phyloP scores from a whole-genome alignment of 2,113 vertebrate species.

The Lamprologus speciosus region DNA sequence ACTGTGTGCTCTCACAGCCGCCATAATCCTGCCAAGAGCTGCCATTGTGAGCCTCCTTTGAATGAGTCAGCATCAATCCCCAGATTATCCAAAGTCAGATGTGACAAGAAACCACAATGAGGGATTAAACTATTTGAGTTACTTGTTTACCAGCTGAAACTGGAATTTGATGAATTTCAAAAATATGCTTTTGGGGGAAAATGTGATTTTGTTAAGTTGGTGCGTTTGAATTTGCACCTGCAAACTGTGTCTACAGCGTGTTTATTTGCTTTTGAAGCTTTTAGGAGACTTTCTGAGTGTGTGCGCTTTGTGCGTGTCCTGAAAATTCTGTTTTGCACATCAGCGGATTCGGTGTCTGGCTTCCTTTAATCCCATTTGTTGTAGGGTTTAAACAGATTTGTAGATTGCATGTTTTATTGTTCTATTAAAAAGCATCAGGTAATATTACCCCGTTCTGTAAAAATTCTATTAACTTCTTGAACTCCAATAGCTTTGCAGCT shows the following conservation, averaged over 20 bases:
- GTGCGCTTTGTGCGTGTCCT: neutral
- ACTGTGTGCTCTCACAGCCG: neutral
- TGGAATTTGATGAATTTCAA: neutral
- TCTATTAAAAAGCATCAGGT: neutral
- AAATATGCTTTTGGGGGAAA: neutral
- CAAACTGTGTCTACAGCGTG: neutral
- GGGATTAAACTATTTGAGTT: neutral
- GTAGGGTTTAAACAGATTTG: neutral
- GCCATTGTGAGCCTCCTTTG: conserved; percentile 17
- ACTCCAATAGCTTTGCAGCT: neutral
- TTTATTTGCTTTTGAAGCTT: neutral
- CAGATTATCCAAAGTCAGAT: conserved; percentile 40
- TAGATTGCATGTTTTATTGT: neutral
- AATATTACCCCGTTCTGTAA: neutral
- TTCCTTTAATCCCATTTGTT: neutral
- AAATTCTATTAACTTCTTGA: neutral
- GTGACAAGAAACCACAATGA: conserved; percentile 37
- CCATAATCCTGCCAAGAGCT: conserved; percentile 30
- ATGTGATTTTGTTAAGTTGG: neutral
- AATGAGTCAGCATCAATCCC: conserved; percentile 29
- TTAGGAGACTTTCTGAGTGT: neutral
- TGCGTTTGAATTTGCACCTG: neutral
- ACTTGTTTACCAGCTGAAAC: neutral
- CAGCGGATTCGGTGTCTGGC: accelerated
- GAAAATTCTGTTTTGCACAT: neutral